Base-by-base conservation (phyloP, 2,888 invertebrate genomes). In the Mellilla xanthometata region DNA sequence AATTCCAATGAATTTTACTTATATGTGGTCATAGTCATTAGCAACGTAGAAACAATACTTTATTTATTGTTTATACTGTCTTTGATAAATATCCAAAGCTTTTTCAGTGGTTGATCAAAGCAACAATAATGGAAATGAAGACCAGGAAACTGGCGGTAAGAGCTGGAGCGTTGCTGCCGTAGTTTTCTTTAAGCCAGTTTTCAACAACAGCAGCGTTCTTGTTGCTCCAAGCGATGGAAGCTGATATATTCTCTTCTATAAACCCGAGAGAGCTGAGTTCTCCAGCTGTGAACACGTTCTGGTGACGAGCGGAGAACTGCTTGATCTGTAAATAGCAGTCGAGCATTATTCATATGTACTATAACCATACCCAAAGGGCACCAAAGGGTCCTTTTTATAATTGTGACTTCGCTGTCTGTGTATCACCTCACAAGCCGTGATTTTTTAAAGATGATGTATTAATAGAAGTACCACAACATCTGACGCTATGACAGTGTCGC, bases 231-330 rank as follows among this genome's bases (percentile, higher is more conserved):
- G 71, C 56, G n/a, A 84, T 72, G 0, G 88, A 80, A 0, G 85
- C 82, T 0, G 62, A 76, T 0, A 88, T 79, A 39, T 86, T 86
- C 36, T 83, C 84, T n/a, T 68, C 58, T 15, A 86, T 85, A 3
- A 72, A 79, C 0, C 50, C 71, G 1, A 86, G 65, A 0, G 83
- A 65, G 0, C 83, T 83, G 2, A 55, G 10, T 44, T 89, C 89
- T 7, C 76, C 85, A 0, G 84, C 83, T 0, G 82, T 72, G 51
- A 89, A 76, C 51, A 80, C 72, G 1, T 19, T 12, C 11, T 69
- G 50, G 46, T 88, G 72, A 0, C 65, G 69, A 0, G 8, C 42
- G 29, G 51, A 50, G 12, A 90, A 72, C 1, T 67, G 54, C 0
- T 72, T 62, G 9, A 87, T 67, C 87, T 88, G 59, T 35, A 33